These are phyloP conservation scores for Glyphotaelius pellucidus DNA, from an alignment of 2,888 invertebrate genomes.

Conservation along the genomic window DNA sequence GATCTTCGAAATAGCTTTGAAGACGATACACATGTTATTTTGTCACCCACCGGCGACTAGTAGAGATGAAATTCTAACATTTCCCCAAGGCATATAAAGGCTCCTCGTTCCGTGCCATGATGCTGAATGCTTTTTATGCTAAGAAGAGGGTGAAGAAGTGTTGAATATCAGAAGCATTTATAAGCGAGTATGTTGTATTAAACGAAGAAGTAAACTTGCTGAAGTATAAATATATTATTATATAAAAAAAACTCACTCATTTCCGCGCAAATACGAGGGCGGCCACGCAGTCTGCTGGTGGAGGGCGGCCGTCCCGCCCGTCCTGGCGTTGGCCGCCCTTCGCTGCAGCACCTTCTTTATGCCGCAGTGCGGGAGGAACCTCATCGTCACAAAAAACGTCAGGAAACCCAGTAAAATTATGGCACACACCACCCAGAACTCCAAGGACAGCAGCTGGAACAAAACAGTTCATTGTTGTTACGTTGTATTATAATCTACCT, in stretches of 20 bases:
- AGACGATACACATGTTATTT: no score
- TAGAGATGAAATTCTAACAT: no score
- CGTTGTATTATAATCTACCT: neutral
- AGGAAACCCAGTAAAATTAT: neutral
- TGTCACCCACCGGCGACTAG: no score
- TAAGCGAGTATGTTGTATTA: no score
- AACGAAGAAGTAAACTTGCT: neutral
- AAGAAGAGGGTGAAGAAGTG: no score
- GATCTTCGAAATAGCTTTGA: no score
- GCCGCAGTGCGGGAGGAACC: constrained; percentile 30
- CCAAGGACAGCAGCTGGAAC: neutral
- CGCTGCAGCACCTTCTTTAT: constrained; percentile 49
- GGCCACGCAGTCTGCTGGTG: constrained; percentile 56
- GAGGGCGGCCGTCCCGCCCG: constrained; percentile 37
- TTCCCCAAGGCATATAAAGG: no score
- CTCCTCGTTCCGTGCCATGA: neutral
- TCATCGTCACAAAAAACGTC: neutral
- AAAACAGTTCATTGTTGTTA: neutral
- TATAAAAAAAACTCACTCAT: constrained; percentile 10
- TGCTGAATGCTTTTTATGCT: no score
- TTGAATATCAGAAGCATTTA: no score
- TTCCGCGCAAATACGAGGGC: neutral
- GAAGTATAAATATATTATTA: neutral
- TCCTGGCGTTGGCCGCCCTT: constrained; percentile 17
- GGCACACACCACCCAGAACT: neutral